Evolutionary conservation across 2,113 vertebrate species (phyloP).

Genomic region (Chascanopsetta lugubris): DNA sequence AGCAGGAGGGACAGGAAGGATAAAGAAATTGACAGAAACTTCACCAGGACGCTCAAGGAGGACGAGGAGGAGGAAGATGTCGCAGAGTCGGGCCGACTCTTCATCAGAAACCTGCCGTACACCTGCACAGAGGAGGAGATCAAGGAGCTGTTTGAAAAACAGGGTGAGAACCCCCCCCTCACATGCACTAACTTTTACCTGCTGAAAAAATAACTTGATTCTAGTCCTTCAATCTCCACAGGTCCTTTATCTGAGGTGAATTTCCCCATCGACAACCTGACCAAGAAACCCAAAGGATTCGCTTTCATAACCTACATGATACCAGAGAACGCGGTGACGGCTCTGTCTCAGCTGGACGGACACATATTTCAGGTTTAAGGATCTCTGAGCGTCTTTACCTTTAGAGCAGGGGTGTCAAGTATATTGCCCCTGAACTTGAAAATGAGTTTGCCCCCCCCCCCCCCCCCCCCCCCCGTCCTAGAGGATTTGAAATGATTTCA

Average conservation of each 20-base stretch:
- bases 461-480: too few species aligned
- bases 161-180: slow-evolving; percentile 75
- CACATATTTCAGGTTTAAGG: slow-evolving; percentile 94
- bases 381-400: background rate
- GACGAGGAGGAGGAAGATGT: slow-evolving; percentile 94
- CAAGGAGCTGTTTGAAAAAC: slow-evolving; percentile 86
- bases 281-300: slow-evolving; percentile 95
- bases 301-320: slow-evolving; percentile 96
- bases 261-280: slow-evolving; percentile 91
- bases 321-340: slow-evolving; percentile 90
- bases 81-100: slow-evolving; percentile 91
- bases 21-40: slow-evolving; percentile 69
- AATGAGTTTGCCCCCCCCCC: too few species aligned
- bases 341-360: slow-evolving; percentile 88
- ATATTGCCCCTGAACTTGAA: too few species aligned
- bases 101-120: slow-evolving; percentile 94
- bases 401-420: too few species aligned
- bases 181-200: background rate
- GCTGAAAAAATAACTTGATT: background rate
- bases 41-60: slow-evolving; percentile 82
- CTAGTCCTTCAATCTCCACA: slow-evolving; percentile 53
- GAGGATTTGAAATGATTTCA: too few species aligned
- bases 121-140: slow-evolving; percentile 92
- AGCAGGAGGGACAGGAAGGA: slow-evolving; percentile 55
- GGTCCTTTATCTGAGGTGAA: slow-evolving; percentile 91